These are phyloP conservation scores for Latrodectus elegans DNA, from an alignment of 2,888 invertebrate species.

Conservation along the genomic window DNA sequence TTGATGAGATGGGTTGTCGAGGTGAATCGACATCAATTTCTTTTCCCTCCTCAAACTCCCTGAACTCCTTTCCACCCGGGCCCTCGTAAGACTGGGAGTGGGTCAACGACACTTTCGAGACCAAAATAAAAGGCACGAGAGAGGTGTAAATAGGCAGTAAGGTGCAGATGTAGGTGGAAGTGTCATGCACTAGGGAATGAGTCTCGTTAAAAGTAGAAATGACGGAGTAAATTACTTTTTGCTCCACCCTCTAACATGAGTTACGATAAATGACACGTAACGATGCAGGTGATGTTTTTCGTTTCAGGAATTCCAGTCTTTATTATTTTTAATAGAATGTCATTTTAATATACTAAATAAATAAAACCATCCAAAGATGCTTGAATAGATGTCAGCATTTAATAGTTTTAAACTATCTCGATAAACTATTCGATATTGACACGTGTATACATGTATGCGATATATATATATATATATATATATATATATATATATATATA, in stretches of 20 bases:
- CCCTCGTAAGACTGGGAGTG: conserved; percentile 1
- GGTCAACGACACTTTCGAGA: conserved; percentile 3
- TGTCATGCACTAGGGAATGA: not conserved
- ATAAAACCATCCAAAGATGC: too few species aligned
- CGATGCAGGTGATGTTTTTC: not conserved
- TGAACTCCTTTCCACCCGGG: not conserved
- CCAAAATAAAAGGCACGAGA: conserved; percentile 4
- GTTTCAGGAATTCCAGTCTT: not conserved
- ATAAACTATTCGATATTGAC: too few species aligned
- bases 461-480: too few species aligned
- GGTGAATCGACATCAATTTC: not conserved
- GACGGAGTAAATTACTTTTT: conserved; percentile 30
- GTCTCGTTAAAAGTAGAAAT: conserved; percentile 14
- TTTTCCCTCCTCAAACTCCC: not conserved
- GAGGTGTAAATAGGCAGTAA: conserved; percentile 50
- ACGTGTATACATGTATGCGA: too few species aligned
- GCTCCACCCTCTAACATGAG: conserved; percentile 21
- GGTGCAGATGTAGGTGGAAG: conserved; percentile 15
- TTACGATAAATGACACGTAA: conserved; percentile 48
- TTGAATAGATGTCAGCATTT: too few species aligned
- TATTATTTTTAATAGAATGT: too few species aligned
- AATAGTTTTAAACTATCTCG: too few species aligned
- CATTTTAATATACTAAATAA: too few species aligned
- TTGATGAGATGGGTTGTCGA: not conserved
- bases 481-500: too few species aligned